These are phyloP conservation scores for Hippocampus comes DNA, from an alignment of 2,113 vertebrate species.

Conservation along the genomic window DNA sequence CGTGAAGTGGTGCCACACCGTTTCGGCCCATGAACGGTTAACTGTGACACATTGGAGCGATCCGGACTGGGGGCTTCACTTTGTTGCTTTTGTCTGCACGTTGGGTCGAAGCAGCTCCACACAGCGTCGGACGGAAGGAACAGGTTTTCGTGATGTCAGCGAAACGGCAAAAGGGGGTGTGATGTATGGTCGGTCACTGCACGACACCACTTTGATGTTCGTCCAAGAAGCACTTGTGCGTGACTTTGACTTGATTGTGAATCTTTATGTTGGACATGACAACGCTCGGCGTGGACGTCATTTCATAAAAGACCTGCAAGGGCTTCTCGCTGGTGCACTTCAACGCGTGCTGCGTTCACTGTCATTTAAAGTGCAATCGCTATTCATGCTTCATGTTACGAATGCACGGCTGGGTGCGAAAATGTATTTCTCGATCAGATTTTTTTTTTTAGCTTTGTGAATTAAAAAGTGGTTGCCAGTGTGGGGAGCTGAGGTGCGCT, in stretches of 20 bases:
- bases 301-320: not conserved
- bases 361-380: not conserved
- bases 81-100: slow-evolving; percentile 81
- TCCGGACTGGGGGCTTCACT: slow-evolving; percentile 69
- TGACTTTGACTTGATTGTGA: not conserved
- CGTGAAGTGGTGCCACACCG: slow-evolving; percentile 19
- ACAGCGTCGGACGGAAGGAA: slow-evolving; percentile 77
- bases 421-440: not conserved
- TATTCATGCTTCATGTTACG: slow-evolving; percentile 33
- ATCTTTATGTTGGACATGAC: not conserved
- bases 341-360: slow-evolving; percentile 22
- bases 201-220: not conserved
- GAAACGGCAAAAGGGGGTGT: slow-evolving; percentile 1
- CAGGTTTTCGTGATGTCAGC: slow-evolving; percentile 70
- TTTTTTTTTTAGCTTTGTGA: not conserved
- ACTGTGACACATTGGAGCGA: slow-evolving; percentile 73
- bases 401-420: slow-evolving; percentile 7
- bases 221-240: not conserved
- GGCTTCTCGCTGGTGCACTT: not conserved
- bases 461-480: not conserved
- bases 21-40: slow-evolving; percentile 70
- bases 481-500: not conserved
- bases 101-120: slow-evolving; percentile 73
- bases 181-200: not conserved
- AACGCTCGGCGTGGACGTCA: not conserved